Evolutionary conservation across 1,140 invertebrate genomes (phyloP).

Genomic region (Ectropis grisescens): DNA sequence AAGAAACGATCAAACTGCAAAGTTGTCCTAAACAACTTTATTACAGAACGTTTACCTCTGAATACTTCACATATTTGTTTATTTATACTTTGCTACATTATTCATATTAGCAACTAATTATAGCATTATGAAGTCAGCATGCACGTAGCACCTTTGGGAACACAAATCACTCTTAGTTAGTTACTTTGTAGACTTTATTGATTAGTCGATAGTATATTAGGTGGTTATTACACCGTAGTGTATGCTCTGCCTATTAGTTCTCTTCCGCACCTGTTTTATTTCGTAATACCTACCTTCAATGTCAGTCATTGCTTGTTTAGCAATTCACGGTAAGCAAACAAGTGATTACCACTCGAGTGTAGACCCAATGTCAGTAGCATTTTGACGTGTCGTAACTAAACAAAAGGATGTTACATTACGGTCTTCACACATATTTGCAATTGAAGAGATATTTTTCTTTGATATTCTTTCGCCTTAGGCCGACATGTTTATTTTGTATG

Average conservation of each 20-base stretch:
- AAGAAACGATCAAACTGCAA: too few relatives aligned
- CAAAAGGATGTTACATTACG: neutral
- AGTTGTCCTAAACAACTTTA: conserved; percentile 2
- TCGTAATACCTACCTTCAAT: conserved; percentile 21
- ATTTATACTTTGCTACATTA: conserved; percentile 37
- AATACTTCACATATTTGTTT: conserved; percentile 22
- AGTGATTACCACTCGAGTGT: conserved; percentile 3
- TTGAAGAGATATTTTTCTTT: too few relatives aligned
- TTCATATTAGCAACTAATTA: conserved; percentile 34
- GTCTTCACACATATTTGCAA: too few relatives aligned
- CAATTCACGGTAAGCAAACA: conserved; percentile 15
- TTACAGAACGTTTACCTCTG: conserved; percentile 23
- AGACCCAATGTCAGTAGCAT: conserved; percentile 19
- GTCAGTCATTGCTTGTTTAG: conserved; percentile 27
- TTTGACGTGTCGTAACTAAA: conserved; percentile 12
- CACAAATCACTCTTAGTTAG: conserved; percentile 33
- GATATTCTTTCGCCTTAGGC: too few relatives aligned
- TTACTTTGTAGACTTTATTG: conserved; percentile 32
- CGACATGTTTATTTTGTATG: conserved; percentile 1
- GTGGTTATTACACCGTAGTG: conserved; percentile 11
- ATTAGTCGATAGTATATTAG: conserved; percentile 19
- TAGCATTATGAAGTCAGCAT: conserved; percentile 47
- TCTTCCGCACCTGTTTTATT: conserved; percentile 20
- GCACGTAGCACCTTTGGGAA: conserved; percentile 40
- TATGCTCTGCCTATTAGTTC: conserved; percentile 7